Evolutionary conservation across 2,797 vertebrate species (phyloP), one percentile per base, ranked within the genome.

Genomic region (Adrianichthys oophorus): DNA sequence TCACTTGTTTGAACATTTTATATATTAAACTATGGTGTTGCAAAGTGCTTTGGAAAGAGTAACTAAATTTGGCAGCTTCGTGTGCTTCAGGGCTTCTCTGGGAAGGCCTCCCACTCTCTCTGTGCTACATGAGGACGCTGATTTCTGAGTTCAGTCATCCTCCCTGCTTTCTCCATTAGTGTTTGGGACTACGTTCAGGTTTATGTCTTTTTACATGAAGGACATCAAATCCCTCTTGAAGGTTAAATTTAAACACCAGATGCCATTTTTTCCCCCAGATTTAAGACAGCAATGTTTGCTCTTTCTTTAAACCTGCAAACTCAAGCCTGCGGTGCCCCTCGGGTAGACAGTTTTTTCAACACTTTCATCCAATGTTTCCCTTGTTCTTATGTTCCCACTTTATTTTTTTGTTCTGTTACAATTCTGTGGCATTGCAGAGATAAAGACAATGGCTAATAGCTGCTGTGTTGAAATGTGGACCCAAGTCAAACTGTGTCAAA

Each of bases 391-490:
- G 37, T 37, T 48, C 41, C 64, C 58, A 43, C 62, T 71, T 70
- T 8, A 7, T 12, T 37, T 37, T 37, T 52, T 56, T 66, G 19
- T 21, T 60, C 55, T 19, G 56, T 51, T 41, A 60, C 76, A 46
- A 59, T 59, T 63, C 60, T 61, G 52, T 40, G 41, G 57, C n/a
- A 6, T 52, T 41, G 73, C 37, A 75, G 77, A 78, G 67, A 17
- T 74, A 80, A 50, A 73, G 47, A 49, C 58, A 44, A 41, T 24
- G 32, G 68, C 68, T 88, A 82, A 88, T 85, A 82, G 81, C 62
- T 48, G 47, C 21, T 21, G 59, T 79, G 82, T 80, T 86, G 83
- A 87, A 83, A 88, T 43, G 56, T 37, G 53, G 57, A 42, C 40
- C 55, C n/a, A 1, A 62, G 68, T 53, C n/a, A 47, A 55, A 49